Evolutionary conservation across 2,113 vertebrate genomes (phyloP).

Genomic region (Centropus bengalensis): DNA sequence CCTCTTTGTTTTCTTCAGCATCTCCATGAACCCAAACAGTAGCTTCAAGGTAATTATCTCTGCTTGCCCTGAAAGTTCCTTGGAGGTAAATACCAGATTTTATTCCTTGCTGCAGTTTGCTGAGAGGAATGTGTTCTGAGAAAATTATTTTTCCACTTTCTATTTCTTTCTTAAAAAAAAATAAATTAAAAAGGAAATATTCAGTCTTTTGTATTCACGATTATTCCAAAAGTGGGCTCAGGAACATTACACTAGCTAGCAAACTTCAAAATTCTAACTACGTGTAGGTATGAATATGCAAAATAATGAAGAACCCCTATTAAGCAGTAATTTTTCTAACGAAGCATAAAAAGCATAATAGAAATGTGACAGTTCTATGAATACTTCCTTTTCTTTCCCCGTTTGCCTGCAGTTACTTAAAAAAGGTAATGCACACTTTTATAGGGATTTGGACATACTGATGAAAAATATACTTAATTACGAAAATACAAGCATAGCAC

Average conservation of each 20-base stretch:
- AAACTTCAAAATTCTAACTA: neutral
- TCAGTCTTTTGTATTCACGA: neutral
- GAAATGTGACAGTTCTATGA: neutral
- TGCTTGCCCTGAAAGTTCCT: slow-evolving; percentile 91
- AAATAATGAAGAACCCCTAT: neutral
- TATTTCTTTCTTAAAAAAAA: slow-evolving; percentile 85
- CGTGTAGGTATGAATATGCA: neutral
- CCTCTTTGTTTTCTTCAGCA: slow-evolving; percentile 87
- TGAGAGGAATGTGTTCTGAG: slow-evolving; percentile 92
- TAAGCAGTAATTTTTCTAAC: neutral
- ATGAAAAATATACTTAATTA: neutral
- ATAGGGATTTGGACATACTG: neutral
- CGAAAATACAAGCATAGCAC: neutral
- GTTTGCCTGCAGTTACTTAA: neutral
- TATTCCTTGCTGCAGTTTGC: slow-evolving; percentile 92
- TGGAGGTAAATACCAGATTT: slow-evolving; percentile 90
- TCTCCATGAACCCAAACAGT: slow-evolving; percentile 94
- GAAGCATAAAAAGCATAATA: neutral
- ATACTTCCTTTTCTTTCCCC: neutral
- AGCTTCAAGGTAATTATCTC: slow-evolving; percentile 97
- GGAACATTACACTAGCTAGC: neutral
- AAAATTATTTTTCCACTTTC: slow-evolving; percentile 88
- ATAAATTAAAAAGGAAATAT: neutral
- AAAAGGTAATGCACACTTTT: neutral
- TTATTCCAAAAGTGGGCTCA: neutral